phyloP scores from a whole-genome alignment of 2,888 invertebrate genomes.

The Platycheirus albimanus region DNA sequence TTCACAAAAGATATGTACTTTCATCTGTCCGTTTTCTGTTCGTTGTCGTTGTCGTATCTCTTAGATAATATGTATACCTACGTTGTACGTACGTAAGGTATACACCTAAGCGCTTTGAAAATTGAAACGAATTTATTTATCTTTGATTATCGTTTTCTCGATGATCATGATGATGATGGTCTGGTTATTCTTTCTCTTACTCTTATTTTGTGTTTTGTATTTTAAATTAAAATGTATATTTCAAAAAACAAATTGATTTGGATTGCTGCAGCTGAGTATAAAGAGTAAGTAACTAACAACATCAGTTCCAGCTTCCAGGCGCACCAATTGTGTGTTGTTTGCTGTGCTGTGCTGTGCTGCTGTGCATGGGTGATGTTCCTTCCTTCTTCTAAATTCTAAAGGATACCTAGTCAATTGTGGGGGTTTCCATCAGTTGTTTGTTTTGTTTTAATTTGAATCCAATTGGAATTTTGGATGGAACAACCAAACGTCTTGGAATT shows the following conservation, averaged over 20 bases:
- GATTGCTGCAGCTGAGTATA: background rate
- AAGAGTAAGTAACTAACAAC: conserved; percentile 4
- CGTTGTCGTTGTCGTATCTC: background rate
- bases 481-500: conserved; percentile 27
- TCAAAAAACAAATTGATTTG: conserved; percentile 49
- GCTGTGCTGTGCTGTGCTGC: background rate
- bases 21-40: background rate
- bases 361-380: conserved; percentile 7
- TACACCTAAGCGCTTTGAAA: conserved; percentile 48
- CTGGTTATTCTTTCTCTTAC: conserved; percentile 15
- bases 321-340: background rate
- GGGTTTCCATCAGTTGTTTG: conserved; percentile 46
- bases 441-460: conserved; percentile 64
- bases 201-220: conserved; percentile 25
- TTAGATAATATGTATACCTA: background rate
- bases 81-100: background rate
- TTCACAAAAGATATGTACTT: conserved; percentile 37
- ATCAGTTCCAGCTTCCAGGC: background rate
- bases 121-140: conserved; percentile 69
- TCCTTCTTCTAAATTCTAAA: too few species aligned
- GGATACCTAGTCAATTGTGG: conserved; percentile 41
- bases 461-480: conserved; percentile 16
- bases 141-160: conserved; percentile 61
- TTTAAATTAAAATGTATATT: conserved; percentile 62
- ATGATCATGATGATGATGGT: too few species aligned